Percentiles rank a stretch among this genome's conserved stretches.
Conservation (phyloP, 2,113 vertebrate genomes). For the Phrynosoma platyrhinos region DNA sequence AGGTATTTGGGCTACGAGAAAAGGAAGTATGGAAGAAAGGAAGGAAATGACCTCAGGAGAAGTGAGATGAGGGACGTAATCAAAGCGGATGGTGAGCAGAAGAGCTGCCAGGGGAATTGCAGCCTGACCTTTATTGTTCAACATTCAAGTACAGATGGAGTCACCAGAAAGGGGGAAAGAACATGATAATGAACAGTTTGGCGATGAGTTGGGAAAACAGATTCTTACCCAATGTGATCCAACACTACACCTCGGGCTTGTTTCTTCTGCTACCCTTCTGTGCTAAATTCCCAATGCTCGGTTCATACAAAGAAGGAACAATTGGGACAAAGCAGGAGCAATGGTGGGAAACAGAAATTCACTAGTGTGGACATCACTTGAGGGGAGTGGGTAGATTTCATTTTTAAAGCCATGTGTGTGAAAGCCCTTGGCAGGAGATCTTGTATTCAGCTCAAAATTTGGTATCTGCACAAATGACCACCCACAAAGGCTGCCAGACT, state of each 20-base stretch:
- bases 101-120: background rate
- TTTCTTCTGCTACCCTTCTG: background rate
- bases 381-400: too few species aligned
- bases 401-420: background rate
- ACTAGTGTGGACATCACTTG: background rate
- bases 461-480: background rate
- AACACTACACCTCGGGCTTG: background rate
- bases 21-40: slow-evolving; percentile 61
- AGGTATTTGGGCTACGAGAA: background rate
- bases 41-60: slow-evolving; percentile 70
- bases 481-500: background rate
- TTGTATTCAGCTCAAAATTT: background rate
- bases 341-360: background rate
- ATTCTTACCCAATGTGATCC: background rate
- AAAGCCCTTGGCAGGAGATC: background rate
- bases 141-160: background rate
- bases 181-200: background rate
- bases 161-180: slow-evolving; percentile 16
- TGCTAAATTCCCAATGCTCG: background rate
- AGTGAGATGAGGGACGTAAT: background rate
- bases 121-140: slow-evolving; percentile 29
- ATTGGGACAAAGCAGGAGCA: background rate
- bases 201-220: background rate
- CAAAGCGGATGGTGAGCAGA: background rate
- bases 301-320: background rate